A percentile compares a stretch with the other conserved stretches of the same genome.
Conservation (phyloP, 2,888 invertebrate genomes). For the Sialis fuliginosa region DNA sequence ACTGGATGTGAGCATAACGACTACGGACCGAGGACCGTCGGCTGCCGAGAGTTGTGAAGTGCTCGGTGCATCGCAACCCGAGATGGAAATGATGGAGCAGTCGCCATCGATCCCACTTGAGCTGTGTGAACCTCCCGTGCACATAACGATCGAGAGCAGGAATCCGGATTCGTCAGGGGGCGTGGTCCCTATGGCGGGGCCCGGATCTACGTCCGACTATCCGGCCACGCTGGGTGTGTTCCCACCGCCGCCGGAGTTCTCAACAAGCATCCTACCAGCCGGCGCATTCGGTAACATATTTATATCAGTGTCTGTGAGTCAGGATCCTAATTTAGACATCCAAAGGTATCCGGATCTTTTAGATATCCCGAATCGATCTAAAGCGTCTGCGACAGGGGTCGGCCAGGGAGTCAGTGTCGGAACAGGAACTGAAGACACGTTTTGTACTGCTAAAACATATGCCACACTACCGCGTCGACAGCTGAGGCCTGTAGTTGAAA, state of each 20-base stretch:
- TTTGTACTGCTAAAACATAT: slow-evolving; percentile 21
- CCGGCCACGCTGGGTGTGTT: slow-evolving; percentile 26
- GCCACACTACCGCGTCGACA: slow-evolving; percentile 29
- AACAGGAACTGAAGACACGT: slow-evolving; percentile 15
- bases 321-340: slow-evolving; percentile 43
- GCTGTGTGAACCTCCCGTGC: slow-evolving; percentile 20
- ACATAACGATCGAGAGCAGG: slow-evolving; percentile 34
- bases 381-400: slow-evolving; percentile 21
- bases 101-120: slow-evolving; percentile 16
- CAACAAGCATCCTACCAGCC: slow-evolving; percentile 31
- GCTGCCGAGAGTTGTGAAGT: slow-evolving; percentile 41
- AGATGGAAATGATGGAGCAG: slow-evolving; percentile 29
- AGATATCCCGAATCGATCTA: slow-evolving; percentile 42
- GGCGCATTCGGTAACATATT: slow-evolving; percentile 59
- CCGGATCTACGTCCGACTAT: slow-evolving; percentile 17
- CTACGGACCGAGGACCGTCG: slow-evolving; percentile 38
- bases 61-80: slow-evolving; percentile 36
- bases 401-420: slow-evolving; percentile 20
- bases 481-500: slow-evolving; percentile 20
- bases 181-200: slow-evolving; percentile 22
- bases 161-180: slow-evolving; percentile 13
- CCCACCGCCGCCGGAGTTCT: slow-evolving; percentile 41
- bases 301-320: slow-evolving; percentile 63
- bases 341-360: slow-evolving; percentile 68
- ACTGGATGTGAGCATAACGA: slow-evolving; percentile 61